A percentile compares a stretch with the other conserved stretches of the same genome.
These are phyloP conservation scores for Portunus trituberculatus DNA, from an alignment of 1,140 invertebrate species.

Conservation along the genomic window DNA sequence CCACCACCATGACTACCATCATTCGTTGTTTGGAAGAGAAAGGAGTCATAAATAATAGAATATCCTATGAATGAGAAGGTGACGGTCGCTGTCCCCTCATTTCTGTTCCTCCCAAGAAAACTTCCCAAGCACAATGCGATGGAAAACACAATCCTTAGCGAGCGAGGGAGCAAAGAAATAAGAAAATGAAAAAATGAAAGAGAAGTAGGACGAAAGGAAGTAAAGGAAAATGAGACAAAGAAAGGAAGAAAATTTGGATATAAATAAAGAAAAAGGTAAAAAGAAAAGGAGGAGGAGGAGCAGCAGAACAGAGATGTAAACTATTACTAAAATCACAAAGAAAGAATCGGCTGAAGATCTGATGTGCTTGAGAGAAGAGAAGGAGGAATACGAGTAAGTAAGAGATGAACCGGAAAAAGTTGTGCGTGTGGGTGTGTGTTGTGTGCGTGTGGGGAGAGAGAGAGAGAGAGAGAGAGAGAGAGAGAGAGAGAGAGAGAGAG, in stretches of 20 bases:
- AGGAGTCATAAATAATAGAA: not conserved
- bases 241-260: not conserved
- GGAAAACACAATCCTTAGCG: not conserved
- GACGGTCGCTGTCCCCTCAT: no score
- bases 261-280: not conserved
- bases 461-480: conserved; percentile 20
- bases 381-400: not conserved
- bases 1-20: not conserved
- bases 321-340: not conserved
- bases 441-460: not conserved
- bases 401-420: not conserved
- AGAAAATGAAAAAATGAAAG: not conserved
- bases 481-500: conserved; percentile 20
- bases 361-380: not conserved
- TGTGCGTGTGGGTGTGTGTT: no score
- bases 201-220: not conserved
- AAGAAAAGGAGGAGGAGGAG: not conserved
- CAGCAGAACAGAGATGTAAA: not conserved
- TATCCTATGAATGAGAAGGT: not conserved
- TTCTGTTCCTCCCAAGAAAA: not conserved
- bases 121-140: not conserved
- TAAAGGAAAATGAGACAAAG: not conserved
- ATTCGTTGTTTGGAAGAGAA: not conserved
- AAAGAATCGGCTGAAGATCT: not conserved
- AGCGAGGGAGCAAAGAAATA: not conserved